phyloP scores from a whole-genome alignment of 2,888 invertebrate species.

The Drosophila demipolita region DNA sequence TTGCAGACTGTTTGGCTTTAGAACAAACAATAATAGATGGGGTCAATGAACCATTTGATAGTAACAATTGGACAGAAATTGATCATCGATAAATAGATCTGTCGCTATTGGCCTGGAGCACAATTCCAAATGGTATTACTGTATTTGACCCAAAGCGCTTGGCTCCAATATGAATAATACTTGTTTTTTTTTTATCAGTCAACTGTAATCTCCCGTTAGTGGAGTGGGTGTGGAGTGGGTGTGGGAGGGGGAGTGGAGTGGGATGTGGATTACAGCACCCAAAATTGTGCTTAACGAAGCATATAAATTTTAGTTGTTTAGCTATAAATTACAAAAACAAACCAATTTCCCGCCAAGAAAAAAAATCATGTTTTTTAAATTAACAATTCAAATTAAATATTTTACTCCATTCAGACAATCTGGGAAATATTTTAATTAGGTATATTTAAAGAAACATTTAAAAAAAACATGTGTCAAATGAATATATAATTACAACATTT shows the following conservation, averaged over 20 bases:
- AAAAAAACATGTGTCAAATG: neutral
- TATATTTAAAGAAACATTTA: neutral
- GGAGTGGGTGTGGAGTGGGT: neutral
- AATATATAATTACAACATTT: neutral
- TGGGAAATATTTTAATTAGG: neutral
- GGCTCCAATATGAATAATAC: slow-evolving; percentile 6
- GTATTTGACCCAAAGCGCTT: slow-evolving; percentile 16
- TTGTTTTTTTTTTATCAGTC: slow-evolving; percentile 55
- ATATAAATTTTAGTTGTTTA: slow-evolving; percentile 52
- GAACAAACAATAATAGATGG: slow-evolving; percentile 16
- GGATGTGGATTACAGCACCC: slow-evolving; percentile 13
- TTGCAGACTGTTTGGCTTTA: slow-evolving; percentile 32
- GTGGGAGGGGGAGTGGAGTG: slow-evolving; percentile 5
- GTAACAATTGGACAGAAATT: slow-evolving; percentile 51
- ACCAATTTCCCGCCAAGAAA: neutral
- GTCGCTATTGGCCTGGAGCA: slow-evolving; percentile 43
- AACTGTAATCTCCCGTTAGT: slow-evolving; percentile 29
- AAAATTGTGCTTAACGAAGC: slow-evolving; percentile 64
- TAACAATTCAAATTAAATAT: neutral
- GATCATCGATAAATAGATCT: slow-evolving; percentile 38
- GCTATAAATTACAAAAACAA: neutral
- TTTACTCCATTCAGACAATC: neutral
- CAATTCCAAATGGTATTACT: slow-evolving; percentile 25
- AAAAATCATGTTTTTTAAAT: neutral
- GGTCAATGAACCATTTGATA: slow-evolving; percentile 65